These are phyloP conservation scores for Dioctria linearis DNA, from an alignment of 2,888 invertebrate species.

Conservation along the genomic window DNA sequence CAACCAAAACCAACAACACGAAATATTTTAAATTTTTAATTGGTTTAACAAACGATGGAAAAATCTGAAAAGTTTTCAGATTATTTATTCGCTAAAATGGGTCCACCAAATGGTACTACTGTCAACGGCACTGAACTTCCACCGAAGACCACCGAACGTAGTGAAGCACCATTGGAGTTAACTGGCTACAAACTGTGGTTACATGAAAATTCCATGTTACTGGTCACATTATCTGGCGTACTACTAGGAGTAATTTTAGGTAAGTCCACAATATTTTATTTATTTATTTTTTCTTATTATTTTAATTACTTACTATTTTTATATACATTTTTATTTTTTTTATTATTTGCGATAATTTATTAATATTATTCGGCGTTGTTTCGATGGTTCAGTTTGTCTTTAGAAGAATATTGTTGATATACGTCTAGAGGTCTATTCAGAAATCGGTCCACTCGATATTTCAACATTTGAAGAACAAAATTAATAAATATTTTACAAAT, in stretches of 20 bases:
- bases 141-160: conserved; percentile 76
- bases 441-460: too few relatives aligned
- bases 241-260: conserved; percentile 82
- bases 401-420: too few relatives aligned
- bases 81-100: conserved; percentile 87
- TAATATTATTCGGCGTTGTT: too few relatives aligned
- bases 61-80: conserved; percentile 82
- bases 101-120: conserved; percentile 74
- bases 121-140: conserved; percentile 71
- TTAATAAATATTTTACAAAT: too few relatives aligned
- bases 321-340: too few relatives aligned
- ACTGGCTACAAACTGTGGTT: conserved; percentile 80
- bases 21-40: conserved; percentile 44
- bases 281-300: too few relatives aligned
- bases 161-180: conserved; percentile 77
- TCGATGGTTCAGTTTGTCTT: too few relatives aligned
- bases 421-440: too few relatives aligned
- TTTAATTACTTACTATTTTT: too few relatives aligned
- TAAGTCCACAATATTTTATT: conserved; percentile 67
- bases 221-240: conserved; percentile 86
- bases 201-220: conserved; percentile 82
- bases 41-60: conserved; percentile 72
- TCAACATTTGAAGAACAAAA: too few relatives aligned
- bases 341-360: too few relatives aligned
- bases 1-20: neutral